Percentiles rank a stretch among this genome's conserved stretches.
phyloP scores from a whole-genome alignment of 2,888 invertebrate species.

The Eupithecia insigniata region DNA sequence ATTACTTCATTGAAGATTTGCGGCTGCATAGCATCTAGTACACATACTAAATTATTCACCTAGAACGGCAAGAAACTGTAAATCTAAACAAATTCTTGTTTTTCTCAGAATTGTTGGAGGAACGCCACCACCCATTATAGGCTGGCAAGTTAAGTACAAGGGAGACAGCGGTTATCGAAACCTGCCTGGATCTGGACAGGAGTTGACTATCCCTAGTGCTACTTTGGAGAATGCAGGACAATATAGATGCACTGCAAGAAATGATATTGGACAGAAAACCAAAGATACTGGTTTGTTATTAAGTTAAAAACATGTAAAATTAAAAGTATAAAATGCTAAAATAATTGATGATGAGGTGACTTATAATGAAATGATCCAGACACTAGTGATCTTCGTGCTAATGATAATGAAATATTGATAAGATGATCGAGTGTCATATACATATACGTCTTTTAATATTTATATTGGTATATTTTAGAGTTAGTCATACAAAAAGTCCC shows the following conservation, averaged over 20 bases:
- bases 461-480: slow-evolving; percentile 17
- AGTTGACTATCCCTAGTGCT: slow-evolving; percentile 17
- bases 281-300: slow-evolving; percentile 18
- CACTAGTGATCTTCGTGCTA: not conserved
- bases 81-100: not conserved
- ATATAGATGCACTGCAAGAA: slow-evolving; percentile 25
- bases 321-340: not conserved
- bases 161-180: not conserved
- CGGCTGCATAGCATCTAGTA: not conserved
- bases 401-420: not conserved
- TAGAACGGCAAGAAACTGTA: not conserved
- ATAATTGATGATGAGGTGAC: no score
- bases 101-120: slow-evolving; percentile 20
- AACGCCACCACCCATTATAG: slow-evolving; percentile 17
- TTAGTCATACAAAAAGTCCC: slow-evolving; percentile 26
- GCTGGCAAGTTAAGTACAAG: slow-evolving; percentile 21
- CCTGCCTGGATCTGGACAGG: slow-evolving; percentile 8
- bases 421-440: not conserved
- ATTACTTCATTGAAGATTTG: not conserved
- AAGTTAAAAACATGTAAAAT: not conserved
- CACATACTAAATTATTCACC: not conserved
- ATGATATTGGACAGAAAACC: slow-evolving; percentile 1
- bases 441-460: not conserved
- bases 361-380: not conserved
- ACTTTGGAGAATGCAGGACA: slow-evolving; percentile 21